Percentiles rank a stretch among this genome's conserved stretches.
Evolutionary conservation across 2,888 invertebrate species (phyloP).

Genomic region (Tortrix viridana): DNA sequence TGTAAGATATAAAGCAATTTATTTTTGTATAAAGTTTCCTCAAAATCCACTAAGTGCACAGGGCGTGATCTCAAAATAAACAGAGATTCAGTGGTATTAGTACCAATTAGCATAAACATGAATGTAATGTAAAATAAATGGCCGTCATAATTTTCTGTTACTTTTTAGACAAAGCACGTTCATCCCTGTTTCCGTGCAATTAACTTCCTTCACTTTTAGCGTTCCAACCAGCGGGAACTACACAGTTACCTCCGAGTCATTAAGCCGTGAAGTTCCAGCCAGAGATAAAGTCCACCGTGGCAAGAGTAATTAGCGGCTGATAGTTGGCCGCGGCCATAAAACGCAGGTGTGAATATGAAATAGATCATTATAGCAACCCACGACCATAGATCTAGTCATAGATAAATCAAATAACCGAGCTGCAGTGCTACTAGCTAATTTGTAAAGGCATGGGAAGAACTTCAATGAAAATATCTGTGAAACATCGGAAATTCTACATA

Average conservation of each 20-base stretch:
- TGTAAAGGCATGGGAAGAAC: too few relatives aligned
- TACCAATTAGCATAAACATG: too few relatives aligned
- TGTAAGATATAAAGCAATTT: too few relatives aligned
- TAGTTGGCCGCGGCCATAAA: conserved; percentile 11
- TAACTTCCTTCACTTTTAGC: conserved; percentile 22
- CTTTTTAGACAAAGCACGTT: conserved; percentile 12
- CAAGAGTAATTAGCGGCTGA: conserved; percentile 18
- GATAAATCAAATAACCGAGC: neutral
- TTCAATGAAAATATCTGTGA: too few relatives aligned
- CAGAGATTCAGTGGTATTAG: too few relatives aligned
- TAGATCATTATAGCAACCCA: conserved; percentile 2
- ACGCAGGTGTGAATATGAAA: conserved; percentile 22
- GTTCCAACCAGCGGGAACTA: conserved; percentile 24
- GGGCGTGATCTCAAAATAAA: too few relatives aligned
- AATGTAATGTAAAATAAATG: neutral
- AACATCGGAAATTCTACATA: too few relatives aligned
- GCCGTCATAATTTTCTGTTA: neutral
- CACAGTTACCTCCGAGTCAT: conserved; percentile 26
- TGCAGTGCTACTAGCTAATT: too few relatives aligned
- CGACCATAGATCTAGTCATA: neutral
- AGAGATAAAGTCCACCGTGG: conserved; percentile 26
- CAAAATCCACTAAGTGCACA: too few relatives aligned
- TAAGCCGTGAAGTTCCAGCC: conserved; percentile 25
- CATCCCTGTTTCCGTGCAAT: conserved; percentile 12
- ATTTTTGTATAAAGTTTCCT: too few relatives aligned